phyloP scores from a whole-genome alignment of 1,140 invertebrate species.

The Leptopilina boulardi region DNA sequence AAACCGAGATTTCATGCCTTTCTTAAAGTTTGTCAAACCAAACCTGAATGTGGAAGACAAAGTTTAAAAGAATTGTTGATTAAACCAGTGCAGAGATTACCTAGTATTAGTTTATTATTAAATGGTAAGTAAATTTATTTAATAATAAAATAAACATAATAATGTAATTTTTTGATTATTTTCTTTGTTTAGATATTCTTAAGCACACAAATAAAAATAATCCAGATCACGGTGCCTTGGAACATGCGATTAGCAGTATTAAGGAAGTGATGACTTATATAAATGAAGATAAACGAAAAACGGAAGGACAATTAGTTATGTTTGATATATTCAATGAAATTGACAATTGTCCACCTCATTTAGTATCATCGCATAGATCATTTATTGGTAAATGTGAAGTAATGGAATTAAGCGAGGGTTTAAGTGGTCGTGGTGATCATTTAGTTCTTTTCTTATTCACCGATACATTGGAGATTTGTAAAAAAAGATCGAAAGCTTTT shows the following conservation, averaged over 20 bases:
- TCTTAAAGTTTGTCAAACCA: slow-evolving; percentile 95
- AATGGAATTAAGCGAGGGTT: slow-evolving; percentile 89
- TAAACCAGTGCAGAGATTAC: slow-evolving; percentile 96
- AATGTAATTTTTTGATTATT: too few species aligned
- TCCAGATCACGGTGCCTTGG: slow-evolving; percentile 89
- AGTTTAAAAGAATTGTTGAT: slow-evolving; percentile 96
- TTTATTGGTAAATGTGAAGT: slow-evolving; percentile 93
- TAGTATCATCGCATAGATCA: slow-evolving; percentile 93
- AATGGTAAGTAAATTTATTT: slow-evolving; percentile 86
- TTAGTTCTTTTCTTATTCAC: slow-evolving; percentile 95
- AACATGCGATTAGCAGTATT: slow-evolving; percentile 90
- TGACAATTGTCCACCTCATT: slow-evolving; percentile 95
- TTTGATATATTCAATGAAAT: slow-evolving; percentile 99
- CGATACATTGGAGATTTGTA: slow-evolving; percentile 94
- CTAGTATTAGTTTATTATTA: slow-evolving; percentile 94
- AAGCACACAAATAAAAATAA: slow-evolving; percentile 93
- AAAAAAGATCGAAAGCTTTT: slow-evolving; percentile 88
- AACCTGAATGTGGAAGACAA: slow-evolving; percentile 96
- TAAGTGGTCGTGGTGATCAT: slow-evolving; percentile 90
- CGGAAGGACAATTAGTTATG: slow-evolving; percentile 95
- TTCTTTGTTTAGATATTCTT: slow-evolving; percentile 86
- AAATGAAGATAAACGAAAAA: slow-evolving; percentile 97
- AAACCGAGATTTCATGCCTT: slow-evolving; percentile 98
- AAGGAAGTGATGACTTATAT: slow-evolving; percentile 97
- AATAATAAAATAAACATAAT: too few species aligned